Conservation (phyloP, 2,113 vertebrate species). For the Pelecanus crispus region DNA sequence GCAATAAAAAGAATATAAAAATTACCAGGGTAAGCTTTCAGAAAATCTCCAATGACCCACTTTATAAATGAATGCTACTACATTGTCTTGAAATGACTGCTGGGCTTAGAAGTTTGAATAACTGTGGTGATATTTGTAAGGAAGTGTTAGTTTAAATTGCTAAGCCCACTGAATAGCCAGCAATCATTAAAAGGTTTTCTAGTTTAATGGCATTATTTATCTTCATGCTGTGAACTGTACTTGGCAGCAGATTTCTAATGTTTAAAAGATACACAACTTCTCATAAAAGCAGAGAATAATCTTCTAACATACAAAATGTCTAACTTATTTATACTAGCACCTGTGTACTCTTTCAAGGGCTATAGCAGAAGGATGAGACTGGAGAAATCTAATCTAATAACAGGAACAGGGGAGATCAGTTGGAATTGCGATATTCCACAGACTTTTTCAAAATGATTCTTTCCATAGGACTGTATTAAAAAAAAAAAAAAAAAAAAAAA, state of each 20-base stretch:
- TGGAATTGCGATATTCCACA: not conserved
- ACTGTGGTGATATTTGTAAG: not conserved
- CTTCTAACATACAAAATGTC: not conserved
- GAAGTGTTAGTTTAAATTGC: not conserved
- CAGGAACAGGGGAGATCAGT: not conserved
- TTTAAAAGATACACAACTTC: conserved; percentile 5
- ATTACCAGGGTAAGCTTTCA: not conserved
- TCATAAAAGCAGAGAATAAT: conserved; percentile 6
- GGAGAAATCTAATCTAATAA: not conserved
- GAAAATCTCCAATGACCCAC: not conserved
- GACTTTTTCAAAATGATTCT: not conserved
- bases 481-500: not conserved
- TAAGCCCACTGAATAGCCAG: not conserved
- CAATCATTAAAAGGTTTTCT: not conserved
- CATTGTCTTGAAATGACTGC: conserved; percentile 1
- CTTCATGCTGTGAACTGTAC: not conserved
- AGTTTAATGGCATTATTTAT: conserved; percentile 10
- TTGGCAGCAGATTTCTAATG: not conserved
- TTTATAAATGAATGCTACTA: not conserved
- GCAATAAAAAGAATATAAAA: not conserved
- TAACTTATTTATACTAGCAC: not conserved
- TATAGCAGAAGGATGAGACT: not conserved
- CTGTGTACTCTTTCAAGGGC: not conserved
- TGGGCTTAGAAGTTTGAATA: not conserved
- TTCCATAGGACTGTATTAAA: not conserved